These are phyloP conservation scores for Plecturocebus donacophilus DNA, from an alignment of 2,113 vertebrate genomes.

Conservation along the genomic window DNA sequence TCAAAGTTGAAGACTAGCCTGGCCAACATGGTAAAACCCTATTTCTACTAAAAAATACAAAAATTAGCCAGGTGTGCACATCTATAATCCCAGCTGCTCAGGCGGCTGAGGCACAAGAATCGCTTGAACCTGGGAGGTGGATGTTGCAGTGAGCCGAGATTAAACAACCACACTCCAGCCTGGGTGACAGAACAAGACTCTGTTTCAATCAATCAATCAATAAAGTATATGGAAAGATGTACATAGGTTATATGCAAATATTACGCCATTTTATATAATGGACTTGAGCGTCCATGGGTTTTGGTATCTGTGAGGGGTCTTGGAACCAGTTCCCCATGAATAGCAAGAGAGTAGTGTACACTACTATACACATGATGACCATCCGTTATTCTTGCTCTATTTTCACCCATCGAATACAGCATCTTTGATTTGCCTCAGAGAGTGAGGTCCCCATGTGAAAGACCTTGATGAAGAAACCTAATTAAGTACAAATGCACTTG, in stretches of 20 bases:
- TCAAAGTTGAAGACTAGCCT: too few relatives aligned
- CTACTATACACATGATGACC: neutral
- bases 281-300: neutral
- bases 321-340: neutral
- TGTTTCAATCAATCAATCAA: too few relatives aligned
- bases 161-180: too few relatives aligned
- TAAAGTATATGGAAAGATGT: neutral
- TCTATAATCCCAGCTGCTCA: too few relatives aligned
- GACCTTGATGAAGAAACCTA: neutral
- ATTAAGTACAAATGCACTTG: neutral
- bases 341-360: neutral
- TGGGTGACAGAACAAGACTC: too few relatives aligned
- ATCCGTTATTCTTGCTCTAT: neutral
- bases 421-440: neutral
- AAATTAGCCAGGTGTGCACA: too few relatives aligned
- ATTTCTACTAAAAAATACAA: too few relatives aligned
- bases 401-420: neutral
- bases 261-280: neutral
- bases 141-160: too few relatives aligned
- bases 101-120: too few relatives aligned
- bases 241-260: neutral
- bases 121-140: too few relatives aligned
- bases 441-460: neutral
- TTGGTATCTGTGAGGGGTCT: neutral
- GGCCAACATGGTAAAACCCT: too few relatives aligned